Conservation (phyloP, 2,888 invertebrate species). For the Helobdella robusta region DNA sequence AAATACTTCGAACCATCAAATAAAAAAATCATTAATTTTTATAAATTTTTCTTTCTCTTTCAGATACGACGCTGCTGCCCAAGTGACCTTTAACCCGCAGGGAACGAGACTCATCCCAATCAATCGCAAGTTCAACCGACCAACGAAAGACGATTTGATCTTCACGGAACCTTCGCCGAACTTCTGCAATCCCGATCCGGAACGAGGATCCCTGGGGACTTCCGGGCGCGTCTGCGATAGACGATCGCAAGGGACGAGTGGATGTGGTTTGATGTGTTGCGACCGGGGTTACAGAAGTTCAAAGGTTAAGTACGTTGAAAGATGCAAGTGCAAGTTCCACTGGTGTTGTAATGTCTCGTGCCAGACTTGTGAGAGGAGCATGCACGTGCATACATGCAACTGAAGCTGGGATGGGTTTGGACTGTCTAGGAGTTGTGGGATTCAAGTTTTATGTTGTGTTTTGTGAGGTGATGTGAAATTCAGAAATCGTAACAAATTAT, state of each 20-base stretch:
- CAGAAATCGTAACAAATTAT: too few relatives aligned
- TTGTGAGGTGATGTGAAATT: too few relatives aligned
- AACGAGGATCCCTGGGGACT: conserved; percentile 62
- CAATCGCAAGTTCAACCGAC: conserved; percentile 59
- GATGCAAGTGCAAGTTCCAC: conserved; percentile 86
- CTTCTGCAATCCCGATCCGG: conserved; percentile 62
- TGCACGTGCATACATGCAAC: conserved; percentile 79
- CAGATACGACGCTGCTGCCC: conserved; percentile 68
- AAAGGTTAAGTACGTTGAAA: conserved; percentile 62
- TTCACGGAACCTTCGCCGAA: conserved; percentile 88
- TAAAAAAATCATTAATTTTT: background rate
- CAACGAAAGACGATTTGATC: conserved; percentile 82
- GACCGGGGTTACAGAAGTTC: conserved; percentile 83
- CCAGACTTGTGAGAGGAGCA: conserved; percentile 68
- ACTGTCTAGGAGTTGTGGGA: too few relatives aligned
- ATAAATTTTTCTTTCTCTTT: background rate
- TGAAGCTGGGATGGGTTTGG: too few relatives aligned
- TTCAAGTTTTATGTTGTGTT: too few relatives aligned
- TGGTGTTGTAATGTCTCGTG: conserved; percentile 93
- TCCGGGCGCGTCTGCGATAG: conserved; percentile 48
- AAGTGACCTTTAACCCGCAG: conserved; percentile 74
- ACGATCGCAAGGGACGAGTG: conserved; percentile 58
- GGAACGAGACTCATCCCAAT: conserved; percentile 53
- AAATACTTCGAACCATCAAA: too few relatives aligned
- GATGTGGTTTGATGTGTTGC: conserved; percentile 79